Base-by-base conservation (phyloP, 2,888 invertebrate genomes). In the Taenaris catops region DNA sequence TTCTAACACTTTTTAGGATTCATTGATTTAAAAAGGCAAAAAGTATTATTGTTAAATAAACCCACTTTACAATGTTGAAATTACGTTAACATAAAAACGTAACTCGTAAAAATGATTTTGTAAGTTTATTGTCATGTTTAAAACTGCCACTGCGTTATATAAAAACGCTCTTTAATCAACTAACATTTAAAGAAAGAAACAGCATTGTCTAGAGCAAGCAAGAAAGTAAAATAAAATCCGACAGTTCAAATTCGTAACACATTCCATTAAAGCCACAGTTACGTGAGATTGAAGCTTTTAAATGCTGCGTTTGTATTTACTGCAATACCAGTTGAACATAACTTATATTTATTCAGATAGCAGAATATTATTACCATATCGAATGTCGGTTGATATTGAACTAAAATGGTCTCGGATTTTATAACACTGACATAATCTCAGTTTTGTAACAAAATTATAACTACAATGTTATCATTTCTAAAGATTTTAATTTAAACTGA, bases 331-430 rank as follows among this genome's bases (percentile, higher is more conserved):
- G n/a, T n/a, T n/a, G n/a, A n/a, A n/a, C n/a, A n/a, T n/a, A n/a
- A n/a, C n/a, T n/a, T n/a, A n/a, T n/a, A n/a, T n/a, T n/a, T 14
- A 14, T 14, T 14, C 14, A 4, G 4, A 3, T 23, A 41, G 21
- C 34, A 25, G 37, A 34, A 41, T 18, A 23, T 38, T 34, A 29
- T 38, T 29, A n/a, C n/a, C n/a, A 14, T 34, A 41, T 38, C 25
- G 8, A 37, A 41, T 34, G 12, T 21, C 28, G 5, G 7, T 25
- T 27, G 16, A 10, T 34, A 26, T 41, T 37, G 25, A 37, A 37
- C 37, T 37, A 12, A 8, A 9, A 4, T 5, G 2, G 20, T 12
- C 12, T 20, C 12, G 5, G 7, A 10, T 6, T 17, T 9, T 14
- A 14, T 12, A 12, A 26, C 8, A 10, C 8, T 26, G 12, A 21